These are phyloP conservation scores for Atopsyche davidsoni DNA, from an alignment of 1,140 invertebrate species.

Conservation along the genomic window DNA sequence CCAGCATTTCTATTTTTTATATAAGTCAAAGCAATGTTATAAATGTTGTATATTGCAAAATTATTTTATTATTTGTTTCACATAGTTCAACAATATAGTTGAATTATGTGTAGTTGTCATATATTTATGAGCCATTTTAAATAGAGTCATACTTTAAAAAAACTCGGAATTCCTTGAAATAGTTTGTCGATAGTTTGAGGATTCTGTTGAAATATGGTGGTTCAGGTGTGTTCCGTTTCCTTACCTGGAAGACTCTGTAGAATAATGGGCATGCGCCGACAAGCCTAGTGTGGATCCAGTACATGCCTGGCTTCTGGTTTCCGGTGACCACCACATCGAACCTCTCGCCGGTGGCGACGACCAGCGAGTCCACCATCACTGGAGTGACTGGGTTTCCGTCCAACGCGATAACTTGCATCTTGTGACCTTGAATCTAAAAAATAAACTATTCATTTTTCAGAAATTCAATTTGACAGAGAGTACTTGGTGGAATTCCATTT, in stretches of 20 bases:
- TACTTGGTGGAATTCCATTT: not conserved
- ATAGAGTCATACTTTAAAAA: too few species aligned
- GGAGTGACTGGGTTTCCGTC: slow-evolving; percentile 49
- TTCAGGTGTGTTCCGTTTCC: too few species aligned
- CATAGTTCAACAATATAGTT: not conserved
- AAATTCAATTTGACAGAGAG: not conserved
- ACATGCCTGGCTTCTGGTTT: slow-evolving; percentile 36
- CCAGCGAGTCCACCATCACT: slow-evolving; percentile 29
- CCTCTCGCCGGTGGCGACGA: slow-evolving; percentile 45
- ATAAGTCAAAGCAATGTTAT: too few species aligned
- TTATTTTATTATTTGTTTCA: not conserved
- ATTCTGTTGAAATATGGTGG: too few species aligned
- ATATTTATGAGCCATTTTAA: not conserved
- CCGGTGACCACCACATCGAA: slow-evolving; percentile 47
- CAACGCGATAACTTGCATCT: slow-evolving; percentile 45
- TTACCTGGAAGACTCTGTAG: slow-evolving; percentile 18
- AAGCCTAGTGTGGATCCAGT: slow-evolving; percentile 36
- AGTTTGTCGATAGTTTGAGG: too few species aligned
- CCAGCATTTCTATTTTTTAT: too few species aligned
- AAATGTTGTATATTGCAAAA: too few species aligned
- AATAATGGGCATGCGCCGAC: slow-evolving; percentile 6
- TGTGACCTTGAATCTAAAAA: slow-evolving; percentile 47
- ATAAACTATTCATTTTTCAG: not conserved
- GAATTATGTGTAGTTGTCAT: not conserved
- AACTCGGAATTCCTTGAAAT: too few species aligned